Conservation (phyloP, 2,797 vertebrate genomes). For the Arnoldichthys spilopterus region DNA sequence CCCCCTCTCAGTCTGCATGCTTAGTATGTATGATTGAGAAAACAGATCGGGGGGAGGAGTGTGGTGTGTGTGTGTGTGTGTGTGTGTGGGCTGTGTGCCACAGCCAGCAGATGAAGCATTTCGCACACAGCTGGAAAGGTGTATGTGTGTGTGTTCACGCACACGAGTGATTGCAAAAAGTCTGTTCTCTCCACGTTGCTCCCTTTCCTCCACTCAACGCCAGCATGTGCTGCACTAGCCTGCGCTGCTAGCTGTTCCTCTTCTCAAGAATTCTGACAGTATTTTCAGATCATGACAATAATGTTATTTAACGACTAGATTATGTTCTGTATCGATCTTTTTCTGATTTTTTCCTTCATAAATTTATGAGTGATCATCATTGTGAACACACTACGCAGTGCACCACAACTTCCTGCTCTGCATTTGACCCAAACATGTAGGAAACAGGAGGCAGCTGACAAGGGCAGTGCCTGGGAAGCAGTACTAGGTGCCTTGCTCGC, state of each 20-base stretch:
- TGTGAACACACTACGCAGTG: no score
- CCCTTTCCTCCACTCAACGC: not conserved
- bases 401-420: no score
- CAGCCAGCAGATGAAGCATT: conserved; percentile 35
- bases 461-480: no score
- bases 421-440: no score
- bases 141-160: conserved; percentile 10
- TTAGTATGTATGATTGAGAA: conserved; percentile 30
- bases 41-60: conserved; percentile 2
- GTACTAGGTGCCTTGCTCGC: no score
- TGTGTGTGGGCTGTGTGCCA: conserved; percentile 11
- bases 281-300: no score
- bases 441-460: no score
- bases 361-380: no score
- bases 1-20: conserved; percentile 22
- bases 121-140: conserved; percentile 45
- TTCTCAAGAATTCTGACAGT: not conserved
- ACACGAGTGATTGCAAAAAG: conserved; percentile 9
- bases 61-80: conserved; percentile 23
- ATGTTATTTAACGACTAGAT: no score
- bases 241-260: not conserved
- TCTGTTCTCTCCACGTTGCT: not conserved
- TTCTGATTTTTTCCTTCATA: no score
- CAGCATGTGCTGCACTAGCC: not conserved
- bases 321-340: no score